Evolutionary conservation across 2,888 invertebrate species (phyloP).

Genomic region (Caenorhabditis drosophilae): DNA sequence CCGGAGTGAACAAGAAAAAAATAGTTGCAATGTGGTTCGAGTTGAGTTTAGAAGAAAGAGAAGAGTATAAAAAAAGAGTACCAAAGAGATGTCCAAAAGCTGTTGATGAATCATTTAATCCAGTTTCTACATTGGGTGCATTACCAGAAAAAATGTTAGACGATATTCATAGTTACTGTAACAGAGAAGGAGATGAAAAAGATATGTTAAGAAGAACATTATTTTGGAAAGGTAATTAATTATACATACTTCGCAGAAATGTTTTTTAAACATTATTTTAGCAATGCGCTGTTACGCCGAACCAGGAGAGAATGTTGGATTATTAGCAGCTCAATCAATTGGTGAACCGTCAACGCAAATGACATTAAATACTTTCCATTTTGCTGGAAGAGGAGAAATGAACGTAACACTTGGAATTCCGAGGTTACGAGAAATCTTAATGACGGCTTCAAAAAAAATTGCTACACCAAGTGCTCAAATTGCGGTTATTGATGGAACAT

Average conservation of each 20-base stretch:
- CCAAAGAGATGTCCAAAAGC: constrained; percentile 45
- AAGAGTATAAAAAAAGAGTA: constrained; percentile 21
- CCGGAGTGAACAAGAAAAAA: constrained; percentile 23
- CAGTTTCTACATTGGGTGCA: constrained; percentile 82
- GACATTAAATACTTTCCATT: constrained; percentile 99
- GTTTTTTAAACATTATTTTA: too few relatives aligned
- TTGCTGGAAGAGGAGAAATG: constrained; percentile 96
- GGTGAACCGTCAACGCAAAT: constrained; percentile 99
- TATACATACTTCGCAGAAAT: too few relatives aligned
- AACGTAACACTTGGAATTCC: constrained; percentile 99
- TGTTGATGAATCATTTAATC: constrained; percentile 73
- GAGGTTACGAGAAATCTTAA: constrained; percentile 90
- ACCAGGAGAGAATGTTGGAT: constrained; percentile 94
- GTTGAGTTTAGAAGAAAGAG: constrained; percentile 43
- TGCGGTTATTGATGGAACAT: constrained; percentile 44
- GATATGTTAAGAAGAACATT: constrained; percentile 52
- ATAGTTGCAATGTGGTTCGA: constrained; percentile 55
- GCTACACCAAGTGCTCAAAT: constrained; percentile 82
- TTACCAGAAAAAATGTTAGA: constrained; percentile 82
- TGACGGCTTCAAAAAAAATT: constrained; percentile 88
- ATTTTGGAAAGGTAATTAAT: constrained; percentile 69
- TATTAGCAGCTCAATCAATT: constrained; percentile 94
- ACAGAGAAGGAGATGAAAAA: constrained; percentile 22
- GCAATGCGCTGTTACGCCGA: constrained; percentile 78
- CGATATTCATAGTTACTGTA: constrained; percentile 70